Conservation (phyloP, 1,140 invertebrate genomes). For the Eciton burchellii region DNA sequence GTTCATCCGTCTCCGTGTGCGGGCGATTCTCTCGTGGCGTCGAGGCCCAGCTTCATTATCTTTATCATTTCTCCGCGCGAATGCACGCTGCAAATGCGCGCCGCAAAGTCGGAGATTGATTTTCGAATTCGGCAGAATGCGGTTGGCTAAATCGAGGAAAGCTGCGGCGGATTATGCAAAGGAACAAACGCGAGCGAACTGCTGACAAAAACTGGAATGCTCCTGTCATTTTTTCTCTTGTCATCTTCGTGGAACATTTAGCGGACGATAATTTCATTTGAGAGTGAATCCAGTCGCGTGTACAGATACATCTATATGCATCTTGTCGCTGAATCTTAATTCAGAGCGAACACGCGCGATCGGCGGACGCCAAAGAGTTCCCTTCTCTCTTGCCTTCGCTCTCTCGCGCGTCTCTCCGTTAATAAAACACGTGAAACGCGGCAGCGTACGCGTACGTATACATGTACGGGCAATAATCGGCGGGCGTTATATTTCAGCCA, state of each 20-base stretch:
- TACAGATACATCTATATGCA: neutral
- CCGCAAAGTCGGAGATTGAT: constrained; percentile 52
- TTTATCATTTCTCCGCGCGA: constrained; percentile 66
- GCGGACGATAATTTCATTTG: constrained; percentile 4
- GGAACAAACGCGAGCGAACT: neutral
- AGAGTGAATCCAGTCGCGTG: neutral
- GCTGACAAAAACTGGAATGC: neutral
- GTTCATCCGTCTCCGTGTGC: constrained; percentile 48
- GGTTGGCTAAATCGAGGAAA: constrained; percentile 4
- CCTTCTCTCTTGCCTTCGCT: neutral
- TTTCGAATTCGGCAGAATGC: neutral
- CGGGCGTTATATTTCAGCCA: constrained; percentile 71
- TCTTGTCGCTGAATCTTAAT: neutral
- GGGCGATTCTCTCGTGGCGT: constrained; percentile 14
- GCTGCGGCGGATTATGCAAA: neutral
- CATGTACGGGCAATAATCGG: constrained; percentile 65
- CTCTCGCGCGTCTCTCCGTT: neutral
- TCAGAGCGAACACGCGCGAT: no score
- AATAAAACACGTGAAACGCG: constrained; percentile 9
- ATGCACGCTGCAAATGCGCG: neutral
- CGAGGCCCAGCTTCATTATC: constrained; percentile 63
- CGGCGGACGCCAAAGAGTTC: neutral
- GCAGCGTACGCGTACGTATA: neutral
- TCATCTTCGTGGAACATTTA: no score
- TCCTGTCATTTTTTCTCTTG: neutral